Evolutionary conservation across 2,797 vertebrate species (phyloP), one percentile per base, ranked within the genome.

Genomic region (Oreochromis mossambicus): DNA sequence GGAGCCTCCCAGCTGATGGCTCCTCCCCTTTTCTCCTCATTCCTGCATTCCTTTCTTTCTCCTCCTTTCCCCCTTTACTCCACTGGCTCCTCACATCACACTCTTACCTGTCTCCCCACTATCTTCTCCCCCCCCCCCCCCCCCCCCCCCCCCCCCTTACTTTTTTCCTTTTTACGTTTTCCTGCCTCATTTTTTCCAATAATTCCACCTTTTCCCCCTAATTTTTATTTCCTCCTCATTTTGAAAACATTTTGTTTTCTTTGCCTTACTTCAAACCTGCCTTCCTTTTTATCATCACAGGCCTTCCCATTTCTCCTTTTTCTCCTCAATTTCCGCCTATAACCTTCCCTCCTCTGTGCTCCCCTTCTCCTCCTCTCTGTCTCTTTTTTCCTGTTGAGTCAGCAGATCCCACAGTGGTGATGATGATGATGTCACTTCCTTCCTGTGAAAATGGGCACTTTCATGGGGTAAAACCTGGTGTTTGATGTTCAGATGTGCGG

Each of bases 401-500:
- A 17, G 26, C 34, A 3, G 36, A 4, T 7, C 15, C 12, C 14
- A 34, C 46, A 12, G 61, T 3, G 7, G 19, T 8, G 5, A 50
- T 32, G 68, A 66, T 55, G 77, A 79, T 50, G 56, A 61, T 61
- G 9, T 88, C 77, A 83, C 87, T 83, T 77, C 88, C 77, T 77
- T 26, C 9, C 12, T 4, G 51, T 24, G 26, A 46, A 12, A 17
- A 17, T 10, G 3, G 51, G 19, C 15, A 6, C 3, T 1, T 81
- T 21, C 38, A 75, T 50, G 43, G 78, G 7, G 12, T 46, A 2
- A 34, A 36, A 24, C 26, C 36, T 55, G 82, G 68, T 88, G 84
- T 81, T 86, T 88, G 58, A 77, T 56, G 82, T 87, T 87, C 43
- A 63, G 86, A 87, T 87, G 46, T 48, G 88, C 3, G 70, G 78